Evolutionary conservation across 92 coral and sea anemone species (phyloP), one percentile per base, ranked within the genome.

Genomic region (Galaxea fascicularis): DNA sequence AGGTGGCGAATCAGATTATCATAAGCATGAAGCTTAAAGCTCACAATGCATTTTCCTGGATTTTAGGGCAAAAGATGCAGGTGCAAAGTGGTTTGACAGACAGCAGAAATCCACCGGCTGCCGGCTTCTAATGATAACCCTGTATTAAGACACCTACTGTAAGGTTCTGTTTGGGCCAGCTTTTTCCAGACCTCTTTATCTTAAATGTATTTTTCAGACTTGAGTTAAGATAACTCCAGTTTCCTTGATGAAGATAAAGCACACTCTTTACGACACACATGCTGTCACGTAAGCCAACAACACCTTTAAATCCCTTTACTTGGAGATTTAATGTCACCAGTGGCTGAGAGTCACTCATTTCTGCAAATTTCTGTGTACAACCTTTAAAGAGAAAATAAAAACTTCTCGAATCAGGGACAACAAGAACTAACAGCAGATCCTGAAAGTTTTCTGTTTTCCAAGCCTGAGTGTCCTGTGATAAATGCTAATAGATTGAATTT

Each of bases 231-330:
- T 16, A 4, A 41, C 15, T 70, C 86, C 86, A 71, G 4, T 8
- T 39, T 4, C 0, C 10, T 27, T 14, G 24, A 10, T 71, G 18
- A 24, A 82, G 58, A 25, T 82, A 82, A 8, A 56, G 31, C 0
- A 13, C 78, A 16, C 53, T 35, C n/a, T 41, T 53, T 5, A 71
- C 21, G 7, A 0, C 6, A 18, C 83, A 78, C 0, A 41, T 39
- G 21, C 12, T 26, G 6, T 79, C 18, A 29, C 39, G 1, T 20
- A 70, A 6, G 56, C 45, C 0, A 13, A 39, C 5, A 8, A 71
- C 71, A 4, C 86, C 86, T 49, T 82, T 82, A 28, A 41, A 56
- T 0, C 86, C 70, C 3, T 16, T 6, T 5, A 14, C 29, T 10
- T 44, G 18, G 1, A 71, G 68, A 71, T 82, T 57, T 20, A 82